Evolutionary conservation across 1,140 invertebrate species (phyloP).

Genomic region (Gryllus bimaculatus): DNA sequence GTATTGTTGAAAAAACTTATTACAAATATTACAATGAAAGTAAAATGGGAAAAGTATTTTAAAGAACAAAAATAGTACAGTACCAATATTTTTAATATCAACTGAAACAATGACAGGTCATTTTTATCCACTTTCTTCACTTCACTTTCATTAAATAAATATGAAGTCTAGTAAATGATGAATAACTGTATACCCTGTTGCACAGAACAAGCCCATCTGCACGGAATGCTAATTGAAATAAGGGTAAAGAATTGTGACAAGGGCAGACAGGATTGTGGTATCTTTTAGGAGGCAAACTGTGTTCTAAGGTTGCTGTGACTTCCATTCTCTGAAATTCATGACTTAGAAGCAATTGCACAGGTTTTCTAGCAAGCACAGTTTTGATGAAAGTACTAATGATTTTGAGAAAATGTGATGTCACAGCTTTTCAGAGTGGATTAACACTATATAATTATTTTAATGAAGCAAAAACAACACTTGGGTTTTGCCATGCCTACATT

Average conservation of each 20-base stretch:
- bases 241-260: not conserved
- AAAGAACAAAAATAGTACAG: not conserved
- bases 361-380: no score
- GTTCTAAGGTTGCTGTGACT: not conserved
- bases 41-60: not conserved
- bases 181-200: not conserved
- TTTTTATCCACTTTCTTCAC: not conserved
- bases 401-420: not conserved
- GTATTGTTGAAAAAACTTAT: no score
- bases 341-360: no score
- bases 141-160: not conserved
- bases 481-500: not conserved
- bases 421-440: not conserved
- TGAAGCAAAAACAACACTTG: not conserved
- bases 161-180: not conserved
- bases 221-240: not conserved
- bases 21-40: not conserved
- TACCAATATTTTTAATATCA: slow-evolving; percentile 3
- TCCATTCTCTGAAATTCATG: not conserved
- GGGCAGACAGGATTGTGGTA: not conserved
- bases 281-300: not conserved
- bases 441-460: not conserved
- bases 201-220: slow-evolving; percentile 2
- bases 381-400: no score
- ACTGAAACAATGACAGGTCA: not conserved